Evolutionary conservation across 2,888 invertebrate species (phyloP).

Genomic region (Pseudococcus jackbeardsleyi): DNA sequence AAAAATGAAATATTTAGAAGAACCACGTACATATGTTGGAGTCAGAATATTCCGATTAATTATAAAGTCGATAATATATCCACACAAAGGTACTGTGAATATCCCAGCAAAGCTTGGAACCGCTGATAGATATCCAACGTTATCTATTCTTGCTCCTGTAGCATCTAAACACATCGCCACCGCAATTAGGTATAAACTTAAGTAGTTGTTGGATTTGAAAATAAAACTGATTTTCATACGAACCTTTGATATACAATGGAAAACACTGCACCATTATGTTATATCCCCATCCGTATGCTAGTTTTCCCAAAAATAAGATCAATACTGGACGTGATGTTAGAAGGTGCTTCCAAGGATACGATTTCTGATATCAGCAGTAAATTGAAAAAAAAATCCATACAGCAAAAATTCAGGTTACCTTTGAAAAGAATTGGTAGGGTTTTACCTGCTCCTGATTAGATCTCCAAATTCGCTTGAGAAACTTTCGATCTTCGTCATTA

Average conservation of each 20-base stretch:
- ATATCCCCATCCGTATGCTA: conserved; percentile 38
- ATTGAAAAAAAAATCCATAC: neutral
- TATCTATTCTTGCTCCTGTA: neutral
- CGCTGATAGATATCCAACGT: conserved; percentile 39
- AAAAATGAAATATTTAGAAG: no score
- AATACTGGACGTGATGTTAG: conserved; percentile 48
- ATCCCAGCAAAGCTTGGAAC: conserved; percentile 13
- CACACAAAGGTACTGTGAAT: neutral
- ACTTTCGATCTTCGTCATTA: neutral
- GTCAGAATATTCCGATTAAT: neutral
- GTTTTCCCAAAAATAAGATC: neutral
- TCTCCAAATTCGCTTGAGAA: neutral
- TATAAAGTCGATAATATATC: neutral
- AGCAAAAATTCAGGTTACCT: neutral
- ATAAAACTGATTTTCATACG: no score
- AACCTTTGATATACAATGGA: conserved; percentile 53
- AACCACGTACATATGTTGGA: neutral
- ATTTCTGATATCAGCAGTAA: neutral
- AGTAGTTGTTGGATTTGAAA: no score
- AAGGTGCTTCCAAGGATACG: neutral
- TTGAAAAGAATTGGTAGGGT: neutral
- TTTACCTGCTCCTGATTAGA: neutral
- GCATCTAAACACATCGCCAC: neutral
- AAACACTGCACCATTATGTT: conserved; percentile 15
- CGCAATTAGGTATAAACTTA: neutral